phyloP scores from a whole-genome alignment of 2,113 vertebrate genomes.

The Colinus virginianus region DNA sequence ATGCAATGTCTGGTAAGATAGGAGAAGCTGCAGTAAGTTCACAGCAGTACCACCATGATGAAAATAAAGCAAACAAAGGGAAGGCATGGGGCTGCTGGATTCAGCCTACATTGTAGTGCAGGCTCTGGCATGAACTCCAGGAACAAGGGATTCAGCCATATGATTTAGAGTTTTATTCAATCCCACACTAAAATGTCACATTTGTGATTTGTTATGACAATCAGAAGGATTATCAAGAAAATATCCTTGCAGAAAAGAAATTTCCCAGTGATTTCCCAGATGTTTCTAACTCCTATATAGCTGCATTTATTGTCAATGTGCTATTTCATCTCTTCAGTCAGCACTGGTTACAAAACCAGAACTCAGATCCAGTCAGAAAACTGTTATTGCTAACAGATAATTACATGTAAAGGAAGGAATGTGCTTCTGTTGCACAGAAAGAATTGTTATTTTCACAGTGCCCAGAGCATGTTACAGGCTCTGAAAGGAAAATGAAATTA shows the following conservation, averaged over 20 bases:
- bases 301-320: not conserved
- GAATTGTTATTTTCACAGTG: conserved; percentile 4
- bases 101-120: not conserved
- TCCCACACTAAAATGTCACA: not conserved
- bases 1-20: not conserved
- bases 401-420: not conserved
- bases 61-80: not conserved
- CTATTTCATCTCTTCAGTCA: not conserved
- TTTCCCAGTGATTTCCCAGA: not conserved
- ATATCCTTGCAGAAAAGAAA: not conserved
- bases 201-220: not conserved
- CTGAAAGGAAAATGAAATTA: not conserved
- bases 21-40: not conserved
- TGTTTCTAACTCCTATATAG: not conserved
- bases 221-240: not conserved
- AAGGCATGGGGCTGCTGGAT: not conserved
- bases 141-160: not conserved
- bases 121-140: not conserved
- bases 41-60: not conserved
- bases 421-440: not conserved
- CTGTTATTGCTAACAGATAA: not conserved
- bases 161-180: not conserved
- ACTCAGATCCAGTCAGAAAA: not conserved
- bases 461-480: not conserved
- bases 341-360: not conserved